Evolutionary conservation across 2,797 vertebrate species (phyloP).

Genomic region (Acridotheres tristis): DNA sequence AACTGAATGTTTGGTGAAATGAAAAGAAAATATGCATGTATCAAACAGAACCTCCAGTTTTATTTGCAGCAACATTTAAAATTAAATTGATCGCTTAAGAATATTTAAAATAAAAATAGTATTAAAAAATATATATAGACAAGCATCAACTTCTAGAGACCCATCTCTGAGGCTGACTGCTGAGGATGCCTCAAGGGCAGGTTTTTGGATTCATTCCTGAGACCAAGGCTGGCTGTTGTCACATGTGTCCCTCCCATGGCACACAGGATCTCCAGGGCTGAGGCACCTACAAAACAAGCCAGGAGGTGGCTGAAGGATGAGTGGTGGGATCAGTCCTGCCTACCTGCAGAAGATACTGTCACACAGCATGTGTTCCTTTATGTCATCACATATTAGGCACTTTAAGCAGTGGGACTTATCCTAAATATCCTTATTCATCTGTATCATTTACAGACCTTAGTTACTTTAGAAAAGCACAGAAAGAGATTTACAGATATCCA

Average conservation of each 20-base stretch:
- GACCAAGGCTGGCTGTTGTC: neutral
- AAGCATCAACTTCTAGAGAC: neutral
- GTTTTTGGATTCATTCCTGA: neutral
- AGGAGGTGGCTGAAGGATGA: neutral
- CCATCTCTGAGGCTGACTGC: neutral
- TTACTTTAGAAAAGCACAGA: neutral
- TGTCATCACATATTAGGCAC: neutral
- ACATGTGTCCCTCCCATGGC: accelerated
- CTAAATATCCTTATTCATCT: neutral
- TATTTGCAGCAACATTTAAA: neutral
- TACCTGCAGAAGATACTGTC: neutral
- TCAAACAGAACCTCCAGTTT: neutral
- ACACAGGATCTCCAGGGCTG: neutral
- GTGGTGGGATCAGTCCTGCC: neutral
- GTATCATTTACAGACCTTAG: neutral
- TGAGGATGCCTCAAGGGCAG: neutral
- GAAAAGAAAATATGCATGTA: neutral
- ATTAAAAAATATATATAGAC: neutral
- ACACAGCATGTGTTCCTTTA: neutral
- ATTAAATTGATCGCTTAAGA: neutral
- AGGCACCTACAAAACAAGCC: neutral
- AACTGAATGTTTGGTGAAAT: neutral
- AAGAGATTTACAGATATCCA: neutral
- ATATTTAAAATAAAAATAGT: neutral
- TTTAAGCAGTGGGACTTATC: neutral